Evolutionary conservation across 2,113 vertebrate species (phyloP).

Genomic region (Chascanopsetta lugubris): DNA sequence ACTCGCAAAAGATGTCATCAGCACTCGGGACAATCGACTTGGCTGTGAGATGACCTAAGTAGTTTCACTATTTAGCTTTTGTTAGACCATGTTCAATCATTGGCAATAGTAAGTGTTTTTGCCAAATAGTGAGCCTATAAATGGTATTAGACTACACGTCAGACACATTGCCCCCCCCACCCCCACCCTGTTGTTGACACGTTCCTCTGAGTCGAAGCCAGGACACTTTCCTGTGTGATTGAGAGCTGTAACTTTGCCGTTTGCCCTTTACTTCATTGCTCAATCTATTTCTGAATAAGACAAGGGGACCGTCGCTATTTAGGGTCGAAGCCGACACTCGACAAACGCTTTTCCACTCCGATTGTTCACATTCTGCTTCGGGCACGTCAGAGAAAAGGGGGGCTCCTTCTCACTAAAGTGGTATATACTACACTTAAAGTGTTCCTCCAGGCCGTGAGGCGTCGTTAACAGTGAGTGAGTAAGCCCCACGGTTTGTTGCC

Average conservation of each 20-base stretch:
- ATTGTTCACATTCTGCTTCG: constrained; percentile 42
- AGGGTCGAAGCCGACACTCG: constrained; percentile 49
- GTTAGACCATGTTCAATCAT: no score
- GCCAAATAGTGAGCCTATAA: no score
- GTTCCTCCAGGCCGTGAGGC: not conserved
- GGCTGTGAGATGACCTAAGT: no score
- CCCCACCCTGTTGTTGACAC: constrained; percentile 3
- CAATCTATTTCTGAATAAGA: constrained; percentile 68
- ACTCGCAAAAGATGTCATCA: no score
- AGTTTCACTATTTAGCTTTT: no score
- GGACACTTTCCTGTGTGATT: constrained; percentile 42
- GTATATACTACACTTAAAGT: not conserved
- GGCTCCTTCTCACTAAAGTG: not conserved
- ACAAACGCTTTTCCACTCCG: constrained; percentile 58
- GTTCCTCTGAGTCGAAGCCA: constrained; percentile 16
- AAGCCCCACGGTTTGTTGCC: constrained; percentile 48
- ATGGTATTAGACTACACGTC: not conserved
- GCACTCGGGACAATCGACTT: no score
- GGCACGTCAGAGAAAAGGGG: constrained; percentile 18
- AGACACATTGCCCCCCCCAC: not conserved
- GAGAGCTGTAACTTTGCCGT: constrained; percentile 67
- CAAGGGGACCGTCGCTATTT: constrained; percentile 54
- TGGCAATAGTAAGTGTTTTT: no score
- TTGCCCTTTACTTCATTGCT: constrained; percentile 69
- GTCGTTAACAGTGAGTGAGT: constrained; percentile 54